Base-by-base conservation (phyloP, 2,113 vertebrate genomes). In the Pygoscelis adeliae region DNA sequence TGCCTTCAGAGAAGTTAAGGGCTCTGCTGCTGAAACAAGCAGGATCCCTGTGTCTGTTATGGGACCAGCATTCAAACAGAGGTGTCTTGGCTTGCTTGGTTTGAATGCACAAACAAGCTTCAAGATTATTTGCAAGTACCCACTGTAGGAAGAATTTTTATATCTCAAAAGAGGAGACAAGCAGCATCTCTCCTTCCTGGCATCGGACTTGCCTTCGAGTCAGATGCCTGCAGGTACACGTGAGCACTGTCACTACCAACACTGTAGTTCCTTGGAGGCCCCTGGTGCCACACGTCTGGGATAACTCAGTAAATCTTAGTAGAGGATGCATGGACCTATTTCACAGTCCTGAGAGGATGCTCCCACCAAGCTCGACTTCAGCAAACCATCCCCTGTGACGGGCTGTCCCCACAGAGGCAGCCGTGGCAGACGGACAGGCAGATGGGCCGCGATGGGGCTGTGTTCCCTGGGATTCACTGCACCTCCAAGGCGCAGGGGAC, bases 401-500 rank as follows among this genome's bases (percentile, higher is more conserved):
- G 32, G 34, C 58, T 91, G 25, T 59, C 72, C 63, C 59, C 23
- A 12, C 25, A 72, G 80, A 34, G 44, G 30, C 44, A 61, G 80
- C 49, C 44, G 49, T 65, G 76, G n/a, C 49, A 78, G n/a, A 40
- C 3, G 4, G 55, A 11, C 38, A 65, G 53, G 34, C 26, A 47
- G 56, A 47, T 1, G 10, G 40, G 30, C 15, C 2, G 2, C 1
- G 6, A 11, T 11, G 27, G 42, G 26, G 10, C 40, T 69, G 46
- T 3, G 2, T 65, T 73, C 40, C 63, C 30, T 36, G 61, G 50
- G 6, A 30, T 34, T 70, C 50, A 30, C 50, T 2, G 4, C 23
- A 32, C 4, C 13, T n/a, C 21, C 0, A 0, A 61, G 50, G 36
- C 1, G 1, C 2, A 7, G 29, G 25, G 52, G 58, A 30, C 40